Conservation (phyloP, 2,113 vertebrate species). For the Catagonus wagneri region DNA sequence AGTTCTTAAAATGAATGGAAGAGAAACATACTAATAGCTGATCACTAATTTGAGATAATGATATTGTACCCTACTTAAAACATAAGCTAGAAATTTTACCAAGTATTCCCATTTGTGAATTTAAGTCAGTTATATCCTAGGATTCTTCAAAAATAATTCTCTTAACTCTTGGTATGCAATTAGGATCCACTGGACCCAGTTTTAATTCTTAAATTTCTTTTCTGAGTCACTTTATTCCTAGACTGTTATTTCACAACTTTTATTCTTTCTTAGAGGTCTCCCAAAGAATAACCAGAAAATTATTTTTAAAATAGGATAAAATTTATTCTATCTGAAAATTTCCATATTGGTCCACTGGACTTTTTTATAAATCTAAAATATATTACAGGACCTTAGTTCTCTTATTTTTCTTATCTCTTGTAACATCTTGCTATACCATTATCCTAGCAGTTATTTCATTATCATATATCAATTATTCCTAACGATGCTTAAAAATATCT, state of each 20-base stretch:
- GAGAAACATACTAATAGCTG: not conserved
- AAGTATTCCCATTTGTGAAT: not conserved
- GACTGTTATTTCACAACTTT: not conserved
- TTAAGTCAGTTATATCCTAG: conserved; percentile 19
- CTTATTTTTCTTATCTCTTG: not conserved
- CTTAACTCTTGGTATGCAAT: not conserved
- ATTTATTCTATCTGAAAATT: conserved; percentile 43
- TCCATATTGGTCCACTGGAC: not conserved
- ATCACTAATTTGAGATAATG: conserved; percentile 9
- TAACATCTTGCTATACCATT: not conserved
- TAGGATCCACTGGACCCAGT: not conserved
- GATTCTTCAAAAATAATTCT: conserved; percentile 41
- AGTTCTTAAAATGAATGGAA: conserved; percentile 17
- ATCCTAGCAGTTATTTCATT: conserved; percentile 9
- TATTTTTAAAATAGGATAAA: not conserved
- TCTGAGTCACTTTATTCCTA: conserved; percentile 17
- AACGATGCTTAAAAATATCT: not conserved
- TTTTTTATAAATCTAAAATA: conserved; percentile 52
- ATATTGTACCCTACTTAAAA: not conserved
- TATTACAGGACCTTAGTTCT: not conserved
- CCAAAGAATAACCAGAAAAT: conserved; percentile 12
- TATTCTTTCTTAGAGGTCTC: not conserved
- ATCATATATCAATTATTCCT: conserved; percentile 15
- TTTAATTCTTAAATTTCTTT: not conserved
- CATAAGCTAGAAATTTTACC: conserved; percentile 23